phyloP scores from a whole-genome alignment of 2,888 invertebrate genomes.

The Orthonychiurus folsomi region DNA sequence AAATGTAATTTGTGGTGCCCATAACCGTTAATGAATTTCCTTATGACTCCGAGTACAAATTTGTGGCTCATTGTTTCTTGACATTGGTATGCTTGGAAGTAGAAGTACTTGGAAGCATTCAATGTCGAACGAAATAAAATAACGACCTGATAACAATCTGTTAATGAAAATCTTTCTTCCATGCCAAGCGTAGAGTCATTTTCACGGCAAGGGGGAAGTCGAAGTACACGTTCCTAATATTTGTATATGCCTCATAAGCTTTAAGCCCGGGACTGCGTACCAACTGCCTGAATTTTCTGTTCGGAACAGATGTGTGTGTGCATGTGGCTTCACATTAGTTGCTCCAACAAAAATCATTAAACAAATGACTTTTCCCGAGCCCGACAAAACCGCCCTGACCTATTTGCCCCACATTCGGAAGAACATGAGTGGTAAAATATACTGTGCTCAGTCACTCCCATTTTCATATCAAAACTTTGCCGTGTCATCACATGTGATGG shows the following conservation, averaged over 20 bases:
- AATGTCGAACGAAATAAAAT: slow-evolving; percentile 1
- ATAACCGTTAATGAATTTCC: not conserved
- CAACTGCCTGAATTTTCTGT: not conserved
- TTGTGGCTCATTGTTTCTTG: not conserved
- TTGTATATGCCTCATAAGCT: too few species aligned
- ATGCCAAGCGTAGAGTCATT: slow-evolving; percentile 10
- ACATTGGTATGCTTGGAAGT: not conserved
- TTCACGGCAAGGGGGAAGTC: too few species aligned
- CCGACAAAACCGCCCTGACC: not conserved
- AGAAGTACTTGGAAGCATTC: not conserved
- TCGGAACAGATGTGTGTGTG: not conserved
- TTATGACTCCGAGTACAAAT: not conserved
- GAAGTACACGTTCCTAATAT: too few species aligned
- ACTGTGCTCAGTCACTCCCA: not conserved
- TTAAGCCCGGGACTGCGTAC: too few species aligned
- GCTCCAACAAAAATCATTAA: not conserved
- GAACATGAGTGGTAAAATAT: not conserved
- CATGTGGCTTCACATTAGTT: not conserved
- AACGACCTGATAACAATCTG: slow-evolving; percentile 9
- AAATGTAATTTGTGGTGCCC: not conserved
- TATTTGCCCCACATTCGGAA: too few species aligned
- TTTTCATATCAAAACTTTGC: not conserved
- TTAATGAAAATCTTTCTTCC: slow-evolving; percentile 12
- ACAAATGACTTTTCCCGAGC: not conserved
- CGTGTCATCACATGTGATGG: not conserved